Conservation (phyloP, 37 sponge, comb jelly and placozoan species). For the Beroe forskalii region DNA sequence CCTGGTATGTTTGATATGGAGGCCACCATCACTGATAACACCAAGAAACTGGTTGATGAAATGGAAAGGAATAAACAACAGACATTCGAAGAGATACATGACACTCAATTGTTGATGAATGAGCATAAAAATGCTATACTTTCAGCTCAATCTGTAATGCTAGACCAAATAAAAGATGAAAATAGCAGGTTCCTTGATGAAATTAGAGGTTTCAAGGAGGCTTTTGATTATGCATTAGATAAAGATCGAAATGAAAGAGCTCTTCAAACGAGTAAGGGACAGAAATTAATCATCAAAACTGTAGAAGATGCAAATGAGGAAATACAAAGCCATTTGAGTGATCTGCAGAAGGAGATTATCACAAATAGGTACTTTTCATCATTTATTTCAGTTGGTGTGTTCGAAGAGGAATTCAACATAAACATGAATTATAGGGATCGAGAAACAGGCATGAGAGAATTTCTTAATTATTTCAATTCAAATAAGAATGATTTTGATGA, state of each 20-base stretch:
- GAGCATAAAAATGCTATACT: not conserved
- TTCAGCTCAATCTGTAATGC: not conserved
- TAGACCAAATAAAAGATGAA: not conserved
- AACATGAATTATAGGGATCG: too few relatives aligned
- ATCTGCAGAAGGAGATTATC: not conserved
- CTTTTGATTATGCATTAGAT: not conserved
- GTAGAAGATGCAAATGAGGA: not conserved
- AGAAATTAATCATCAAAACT: not conserved
- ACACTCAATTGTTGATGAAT: not conserved
- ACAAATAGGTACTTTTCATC: not conserved
- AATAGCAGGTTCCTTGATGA: not conserved
- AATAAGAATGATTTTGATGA: not conserved
- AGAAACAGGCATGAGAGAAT: not conserved
- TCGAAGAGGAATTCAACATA: not conserved
- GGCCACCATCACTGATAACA: not conserved
- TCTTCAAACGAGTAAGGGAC: not conserved
- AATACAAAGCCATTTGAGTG: not conserved
- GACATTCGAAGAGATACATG: not conserved
- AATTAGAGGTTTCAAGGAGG: not conserved
- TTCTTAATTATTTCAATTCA: not conserved
- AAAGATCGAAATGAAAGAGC: not conserved
- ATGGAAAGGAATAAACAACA: not conserved
- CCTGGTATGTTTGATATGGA: not conserved
- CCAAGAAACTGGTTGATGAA: not conserved
- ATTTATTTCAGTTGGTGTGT: not conserved